Percentiles rank a stretch among this genome's conserved stretches.
Evolutionary conservation across 2,797 vertebrate genomes (phyloP).

Genomic region (Semaprochilodus insignis): DNA sequence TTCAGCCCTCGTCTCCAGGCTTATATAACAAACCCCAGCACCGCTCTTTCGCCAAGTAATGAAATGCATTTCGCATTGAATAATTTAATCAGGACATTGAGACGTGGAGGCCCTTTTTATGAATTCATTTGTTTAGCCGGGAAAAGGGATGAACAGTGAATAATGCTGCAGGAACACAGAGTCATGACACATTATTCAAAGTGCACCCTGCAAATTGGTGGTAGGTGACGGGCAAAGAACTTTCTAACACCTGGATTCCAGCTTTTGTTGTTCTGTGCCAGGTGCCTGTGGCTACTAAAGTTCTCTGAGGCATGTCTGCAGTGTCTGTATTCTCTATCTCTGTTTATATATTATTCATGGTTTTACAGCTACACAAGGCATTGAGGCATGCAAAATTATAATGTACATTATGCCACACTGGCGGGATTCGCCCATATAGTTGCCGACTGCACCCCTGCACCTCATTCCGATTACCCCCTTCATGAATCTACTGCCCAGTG

Average conservation of each 20-base stretch:
- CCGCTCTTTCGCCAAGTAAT: constrained; percentile 54
- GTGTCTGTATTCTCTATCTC: neutral
- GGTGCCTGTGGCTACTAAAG: neutral
- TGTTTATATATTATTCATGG: neutral
- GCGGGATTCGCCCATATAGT: neutral
- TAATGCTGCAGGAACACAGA: constrained; percentile 12
- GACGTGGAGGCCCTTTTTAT: constrained; percentile 50
- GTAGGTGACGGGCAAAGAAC: constrained; percentile 8
- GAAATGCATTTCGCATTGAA: constrained; percentile 59
- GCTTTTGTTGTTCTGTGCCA: constrained; percentile 15
- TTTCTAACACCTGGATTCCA: constrained; percentile 12
- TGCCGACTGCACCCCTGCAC: neutral
- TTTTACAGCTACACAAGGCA: neutral
- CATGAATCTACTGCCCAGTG: neutral
- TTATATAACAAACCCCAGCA: constrained; percentile 46
- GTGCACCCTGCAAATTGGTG: constrained; percentile 17
- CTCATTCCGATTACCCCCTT: neutral
- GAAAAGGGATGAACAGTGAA: constrained; percentile 50
- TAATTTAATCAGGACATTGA: constrained; percentile 56
- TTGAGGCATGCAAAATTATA: neutral
- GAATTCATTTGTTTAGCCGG: constrained; percentile 55
- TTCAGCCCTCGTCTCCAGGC: constrained; percentile 40
- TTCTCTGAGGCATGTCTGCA: constrained; percentile 1
- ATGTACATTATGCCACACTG: neutral
- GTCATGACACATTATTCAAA: constrained; percentile 40